Evolutionary conservation across 2,888 invertebrate genomes (phyloP).

Genomic region (Drosophila engyochracea): DNA sequence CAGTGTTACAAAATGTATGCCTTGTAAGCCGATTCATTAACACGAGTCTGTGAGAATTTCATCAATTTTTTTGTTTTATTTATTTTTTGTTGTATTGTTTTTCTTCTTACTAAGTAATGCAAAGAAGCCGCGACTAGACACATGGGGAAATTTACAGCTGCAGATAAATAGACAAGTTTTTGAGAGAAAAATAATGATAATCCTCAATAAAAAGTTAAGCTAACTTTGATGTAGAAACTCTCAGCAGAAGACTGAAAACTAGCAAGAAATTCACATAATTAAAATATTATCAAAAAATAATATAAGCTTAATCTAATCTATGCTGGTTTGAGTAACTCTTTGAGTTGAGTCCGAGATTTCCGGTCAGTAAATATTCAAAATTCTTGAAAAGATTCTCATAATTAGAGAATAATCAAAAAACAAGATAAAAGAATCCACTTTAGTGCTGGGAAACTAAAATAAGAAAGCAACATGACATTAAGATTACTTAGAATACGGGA

Average conservation of each 20-base stretch:
- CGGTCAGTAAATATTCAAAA: neutral
- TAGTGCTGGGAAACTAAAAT: neutral
- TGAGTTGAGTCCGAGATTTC: neutral
- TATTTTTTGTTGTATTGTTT: constrained; percentile 1
- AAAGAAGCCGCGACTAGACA: constrained; percentile 19
- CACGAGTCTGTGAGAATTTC: constrained; percentile 35
- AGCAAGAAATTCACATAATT: neutral
- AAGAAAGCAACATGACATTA: neutral
- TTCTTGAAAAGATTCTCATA: neutral
- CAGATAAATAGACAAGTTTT: neutral
- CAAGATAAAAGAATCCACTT: neutral
- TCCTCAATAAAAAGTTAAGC: neutral
- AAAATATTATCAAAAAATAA: neutral
- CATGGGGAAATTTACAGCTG: constrained; percentile 11
- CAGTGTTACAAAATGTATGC: constrained; percentile 29
- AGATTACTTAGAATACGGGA: neutral
- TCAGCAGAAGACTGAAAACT: neutral
- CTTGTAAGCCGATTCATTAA: constrained; percentile 61
- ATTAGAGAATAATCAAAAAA: neutral
- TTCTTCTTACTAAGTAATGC: constrained; percentile 27
- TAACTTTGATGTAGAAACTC: neutral
- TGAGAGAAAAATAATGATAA: neutral
- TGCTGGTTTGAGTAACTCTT: neutral
- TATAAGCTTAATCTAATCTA: neutral
- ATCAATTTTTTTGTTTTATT: neutral